These are phyloP conservation scores for Crenichthys baileyi DNA, from an alignment of 2,797 vertebrate genomes.

Conservation along the genomic window DNA sequence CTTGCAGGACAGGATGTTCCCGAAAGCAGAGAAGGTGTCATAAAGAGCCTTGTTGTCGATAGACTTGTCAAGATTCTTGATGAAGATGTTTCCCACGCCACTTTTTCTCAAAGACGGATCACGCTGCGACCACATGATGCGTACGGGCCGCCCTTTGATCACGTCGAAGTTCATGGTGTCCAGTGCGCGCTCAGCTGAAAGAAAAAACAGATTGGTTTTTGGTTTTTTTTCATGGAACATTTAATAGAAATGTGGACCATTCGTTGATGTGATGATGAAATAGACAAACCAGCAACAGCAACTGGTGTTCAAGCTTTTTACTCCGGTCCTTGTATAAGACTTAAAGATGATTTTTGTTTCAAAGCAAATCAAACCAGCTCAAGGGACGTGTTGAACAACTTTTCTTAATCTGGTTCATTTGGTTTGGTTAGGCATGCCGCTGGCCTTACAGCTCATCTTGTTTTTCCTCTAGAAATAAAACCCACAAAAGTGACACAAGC, in stretches of 20 bases:
- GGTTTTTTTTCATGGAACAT: not conserved
- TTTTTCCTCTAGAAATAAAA: not conserved
- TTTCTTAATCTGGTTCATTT: not conserved
- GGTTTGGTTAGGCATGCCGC: not conserved
- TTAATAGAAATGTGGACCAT: not conserved
- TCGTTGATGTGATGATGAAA: not conserved
- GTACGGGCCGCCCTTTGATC: constrained; percentile 96
- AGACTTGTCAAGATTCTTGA: constrained; percentile 99
- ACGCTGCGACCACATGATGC: constrained; percentile 99
- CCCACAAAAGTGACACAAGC: not conserved
- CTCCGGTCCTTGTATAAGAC: not conserved
- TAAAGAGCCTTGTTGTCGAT: constrained; percentile 99
- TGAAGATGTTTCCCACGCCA: constrained; percentile 98
- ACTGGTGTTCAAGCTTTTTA: not conserved
- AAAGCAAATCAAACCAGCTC: not conserved
- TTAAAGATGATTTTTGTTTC: not conserved
- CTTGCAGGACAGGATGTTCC: constrained; percentile 99
- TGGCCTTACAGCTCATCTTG: not conserved
- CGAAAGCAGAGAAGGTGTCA: constrained; percentile 98
- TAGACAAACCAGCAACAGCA: not conserved
- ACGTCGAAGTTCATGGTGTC: constrained; percentile 99
- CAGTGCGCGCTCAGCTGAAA: constrained; percentile 92
- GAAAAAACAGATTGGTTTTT: not conserved
- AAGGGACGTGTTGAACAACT: not conserved
- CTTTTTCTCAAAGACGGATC: constrained; percentile 98